Evolutionary conservation across 2,888 invertebrate genomes (phyloP).

Genomic region (Chrysolina oricalcia): DNA sequence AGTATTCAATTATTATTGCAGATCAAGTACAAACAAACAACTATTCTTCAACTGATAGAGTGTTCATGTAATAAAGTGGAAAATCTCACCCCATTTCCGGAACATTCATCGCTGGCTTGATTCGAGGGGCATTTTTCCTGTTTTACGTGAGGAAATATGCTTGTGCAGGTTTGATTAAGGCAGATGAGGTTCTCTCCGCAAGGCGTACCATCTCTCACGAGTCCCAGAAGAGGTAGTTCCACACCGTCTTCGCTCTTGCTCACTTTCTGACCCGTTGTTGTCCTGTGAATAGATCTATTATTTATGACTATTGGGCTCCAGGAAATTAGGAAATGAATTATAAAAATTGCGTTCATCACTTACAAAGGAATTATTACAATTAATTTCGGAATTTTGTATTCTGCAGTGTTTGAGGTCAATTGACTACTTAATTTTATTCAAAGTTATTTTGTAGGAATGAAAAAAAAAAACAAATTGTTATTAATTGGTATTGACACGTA

Average conservation of each 20-base stretch:
- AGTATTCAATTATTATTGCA: too few species aligned
- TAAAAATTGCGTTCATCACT: too few species aligned
- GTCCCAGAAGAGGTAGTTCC: slow-evolving; percentile 84
- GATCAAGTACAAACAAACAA: too few species aligned
- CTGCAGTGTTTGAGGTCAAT: too few species aligned
- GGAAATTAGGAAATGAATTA: too few species aligned
- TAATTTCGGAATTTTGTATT: too few species aligned
- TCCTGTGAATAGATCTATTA: slow-evolving; percentile 73
- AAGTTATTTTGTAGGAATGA: too few species aligned
- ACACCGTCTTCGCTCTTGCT: slow-evolving; percentile 54
- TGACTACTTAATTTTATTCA: too few species aligned
- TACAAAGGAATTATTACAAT: too few species aligned
- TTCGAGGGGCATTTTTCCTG: slow-evolving; percentile 93
- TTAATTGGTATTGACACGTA: too few species aligned
- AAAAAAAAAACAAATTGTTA: too few species aligned
- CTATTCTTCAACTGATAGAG: background rate
- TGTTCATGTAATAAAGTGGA: too few species aligned
- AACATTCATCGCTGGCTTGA: slow-evolving; percentile 91
- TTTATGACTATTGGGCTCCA: slow-evolving; percentile 51
- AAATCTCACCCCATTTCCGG: slow-evolving; percentile 92
- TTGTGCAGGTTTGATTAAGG: slow-evolving; percentile 93
- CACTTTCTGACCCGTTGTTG: slow-evolving; percentile 82
- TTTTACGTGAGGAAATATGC: slow-evolving; percentile 88
- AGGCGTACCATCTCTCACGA: slow-evolving; percentile 94
- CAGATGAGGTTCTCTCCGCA: slow-evolving; percentile 96